phyloP scores from a whole-genome alignment of 2,113 vertebrate species.

The Hippoglossus stenolepis region DNA sequence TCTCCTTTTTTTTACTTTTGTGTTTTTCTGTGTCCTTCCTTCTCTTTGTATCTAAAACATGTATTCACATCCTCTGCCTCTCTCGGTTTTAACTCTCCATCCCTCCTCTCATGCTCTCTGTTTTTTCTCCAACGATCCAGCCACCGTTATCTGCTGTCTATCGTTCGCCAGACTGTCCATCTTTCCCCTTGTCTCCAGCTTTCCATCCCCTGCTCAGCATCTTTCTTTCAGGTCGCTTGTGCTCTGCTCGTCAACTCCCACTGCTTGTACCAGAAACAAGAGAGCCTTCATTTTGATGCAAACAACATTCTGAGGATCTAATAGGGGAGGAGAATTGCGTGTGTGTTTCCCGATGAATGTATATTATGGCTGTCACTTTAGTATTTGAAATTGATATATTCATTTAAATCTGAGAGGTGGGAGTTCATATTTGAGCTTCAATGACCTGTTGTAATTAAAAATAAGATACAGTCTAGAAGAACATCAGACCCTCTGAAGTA shows the following conservation, averaged over 20 bases:
- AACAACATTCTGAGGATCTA: too few relatives aligned
- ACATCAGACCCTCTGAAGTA: too few relatives aligned
- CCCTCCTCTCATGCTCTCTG: not conserved
- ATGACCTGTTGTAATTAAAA: too few relatives aligned
- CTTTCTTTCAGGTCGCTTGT: not conserved
- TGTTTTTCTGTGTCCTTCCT: slow-evolving; percentile 28
- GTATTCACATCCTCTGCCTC: not conserved
- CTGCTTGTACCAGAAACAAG: not conserved
- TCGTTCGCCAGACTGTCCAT: not conserved
- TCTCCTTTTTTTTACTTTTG: not conserved
- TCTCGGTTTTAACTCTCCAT: too few relatives aligned
- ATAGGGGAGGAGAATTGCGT: too few relatives aligned
- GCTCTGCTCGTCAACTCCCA: not conserved
- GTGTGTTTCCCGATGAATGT: too few relatives aligned
- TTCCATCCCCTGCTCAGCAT: slow-evolving; percentile 1
- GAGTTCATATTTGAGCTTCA: too few relatives aligned
- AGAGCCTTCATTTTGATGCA: not conserved
- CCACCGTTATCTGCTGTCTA: not conserved
- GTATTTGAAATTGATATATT: too few relatives aligned
- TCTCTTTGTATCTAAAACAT: slow-evolving; percentile 1
- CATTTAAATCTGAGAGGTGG: too few relatives aligned
- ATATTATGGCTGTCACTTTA: too few relatives aligned
- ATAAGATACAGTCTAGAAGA: too few relatives aligned
- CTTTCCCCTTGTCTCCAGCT: not conserved
- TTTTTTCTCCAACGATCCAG: not conserved